These are phyloP conservation scores for Drosophila nr. medialis DNA, from an alignment of 2,888 invertebrate genomes.

Conservation along the genomic window DNA sequence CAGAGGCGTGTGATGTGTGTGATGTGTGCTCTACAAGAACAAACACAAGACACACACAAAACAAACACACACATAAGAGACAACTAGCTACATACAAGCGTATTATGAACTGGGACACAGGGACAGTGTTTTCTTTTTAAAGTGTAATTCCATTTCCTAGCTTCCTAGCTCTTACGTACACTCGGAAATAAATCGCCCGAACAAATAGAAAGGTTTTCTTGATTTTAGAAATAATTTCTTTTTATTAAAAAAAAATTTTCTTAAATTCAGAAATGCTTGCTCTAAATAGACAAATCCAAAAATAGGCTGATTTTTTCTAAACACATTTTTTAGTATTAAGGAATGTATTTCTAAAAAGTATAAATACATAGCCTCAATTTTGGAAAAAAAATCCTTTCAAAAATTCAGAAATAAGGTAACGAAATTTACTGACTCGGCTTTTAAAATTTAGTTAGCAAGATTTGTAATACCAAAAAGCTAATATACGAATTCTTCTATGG, in stretches of 20 bases:
- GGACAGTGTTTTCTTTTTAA: slow-evolving; percentile 51
- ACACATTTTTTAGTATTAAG: background rate
- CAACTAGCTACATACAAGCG: slow-evolving; percentile 1
- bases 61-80: slow-evolving; percentile 2
- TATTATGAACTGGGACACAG: slow-evolving; percentile 14
- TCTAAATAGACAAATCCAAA: background rate
- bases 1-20: slow-evolving; percentile 40
- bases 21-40: slow-evolving; percentile 48
- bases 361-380: background rate
- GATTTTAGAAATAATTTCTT: background rate
- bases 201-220: background rate
- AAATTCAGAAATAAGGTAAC: background rate
- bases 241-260: background rate
- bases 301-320: background rate
- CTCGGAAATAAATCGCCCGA: background rate
- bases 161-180: slow-evolving; percentile 20
- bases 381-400: background rate
- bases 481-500: too few species aligned
- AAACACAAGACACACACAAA: background rate
- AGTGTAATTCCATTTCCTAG: slow-evolving; percentile 47
- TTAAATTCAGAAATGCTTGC: background rate
- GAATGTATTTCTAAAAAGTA: background rate
- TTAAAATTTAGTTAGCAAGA: too few species aligned
- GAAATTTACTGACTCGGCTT: too few species aligned
- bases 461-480: too few species aligned